Base-by-base conservation (phyloP, 2,888 invertebrate species). In the Eupithecia subumbrata region DNA sequence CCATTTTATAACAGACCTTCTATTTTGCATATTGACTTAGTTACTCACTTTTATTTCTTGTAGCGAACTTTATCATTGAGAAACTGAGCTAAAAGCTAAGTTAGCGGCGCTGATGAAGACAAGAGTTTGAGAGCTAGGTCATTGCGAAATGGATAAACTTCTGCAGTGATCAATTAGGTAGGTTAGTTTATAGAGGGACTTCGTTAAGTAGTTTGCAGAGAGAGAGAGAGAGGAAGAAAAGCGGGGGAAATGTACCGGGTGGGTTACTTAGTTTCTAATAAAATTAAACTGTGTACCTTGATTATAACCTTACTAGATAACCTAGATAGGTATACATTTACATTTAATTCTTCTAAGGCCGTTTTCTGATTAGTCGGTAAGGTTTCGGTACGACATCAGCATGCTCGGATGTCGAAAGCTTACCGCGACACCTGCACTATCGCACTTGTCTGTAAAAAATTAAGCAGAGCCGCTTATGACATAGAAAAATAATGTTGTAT, bases 111-210 rank as follows among this genome's bases (percentile, higher is more conserved):
- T 43, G 43, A 64, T 64, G 30, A 34, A 34, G 34, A 64, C 64
- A 9, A 5, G 63, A 64, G 34, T 64, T 64, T 25, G 22, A 60
- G 60, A 25, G 60, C 25, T 60, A 60, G 64, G 64, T 64, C 34
- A 64, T 64, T 64, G 34, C 16, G 34, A 34, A 64, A 64, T 64
- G 64, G 64, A 64, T 64, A 64, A 64, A 64, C 30, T 64, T 34
- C 18, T 64, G 18, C 34, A 64, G 30, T 64, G 34, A 64, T 64
- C 64, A 60, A 60, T 25, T 60, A 60, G 60, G 56, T 25, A 14
- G 25, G 60, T 60, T 64, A 18, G 34, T 16, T 64, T 64, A 64
- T 18, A 18, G 30, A 34, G 34, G 3, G 18, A 64, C 64, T 34
- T 64, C 9, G 8, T 34, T 64, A 60, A 3, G 60, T 64, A 64